phyloP scores from a whole-genome alignment of 2,888 invertebrate genomes.

The Schrankia costaestrigalis region DNA sequence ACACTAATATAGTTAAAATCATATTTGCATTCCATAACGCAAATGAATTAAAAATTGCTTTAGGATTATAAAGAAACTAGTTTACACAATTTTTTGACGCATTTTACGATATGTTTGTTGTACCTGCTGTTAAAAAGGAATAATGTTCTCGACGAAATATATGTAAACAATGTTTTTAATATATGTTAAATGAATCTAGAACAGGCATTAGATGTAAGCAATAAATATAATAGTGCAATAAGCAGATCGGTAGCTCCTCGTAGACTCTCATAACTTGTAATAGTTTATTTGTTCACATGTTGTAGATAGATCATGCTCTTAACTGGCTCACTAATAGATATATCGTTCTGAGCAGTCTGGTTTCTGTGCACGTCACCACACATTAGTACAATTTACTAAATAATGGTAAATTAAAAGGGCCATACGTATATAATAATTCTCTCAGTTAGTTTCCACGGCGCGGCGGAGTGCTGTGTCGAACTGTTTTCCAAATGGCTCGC shows the following conservation, averaged over 20 bases:
- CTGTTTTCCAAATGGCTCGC: conserved; percentile 32
- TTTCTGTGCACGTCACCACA: conserved; percentile 64
- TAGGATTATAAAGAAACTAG: conserved; percentile 19
- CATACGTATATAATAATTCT: conserved; percentile 53
- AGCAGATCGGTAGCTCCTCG: conserved; percentile 14
- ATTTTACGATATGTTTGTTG: too few relatives aligned
- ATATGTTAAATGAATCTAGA: conserved; percentile 1
- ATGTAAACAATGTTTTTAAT: too few relatives aligned
- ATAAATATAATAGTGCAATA: conserved; percentile 22
- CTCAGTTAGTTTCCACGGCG: conserved; percentile 51
- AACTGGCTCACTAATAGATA: conserved; percentile 52
- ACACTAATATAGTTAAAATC: conserved; percentile 26
- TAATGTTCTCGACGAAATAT: too few relatives aligned
- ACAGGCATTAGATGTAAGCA: conserved; percentile 10
- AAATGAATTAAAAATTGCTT: conserved; percentile 16
- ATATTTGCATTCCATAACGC: conserved; percentile 21
- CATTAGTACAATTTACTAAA: conserved; percentile 60
- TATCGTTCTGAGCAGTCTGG: conserved; percentile 50
- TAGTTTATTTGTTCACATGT: conserved; percentile 62
- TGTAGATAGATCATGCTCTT: conserved; percentile 34
- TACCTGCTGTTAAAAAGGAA: too few relatives aligned
- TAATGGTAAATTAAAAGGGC: conserved; percentile 51
- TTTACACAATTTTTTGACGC: too few relatives aligned
- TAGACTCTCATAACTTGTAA: conserved; percentile 39
- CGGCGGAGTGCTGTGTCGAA: conserved; percentile 24